phyloP scores from a whole-genome alignment of 2,888 invertebrate genomes.

The Erannis defoliaria region DNA sequence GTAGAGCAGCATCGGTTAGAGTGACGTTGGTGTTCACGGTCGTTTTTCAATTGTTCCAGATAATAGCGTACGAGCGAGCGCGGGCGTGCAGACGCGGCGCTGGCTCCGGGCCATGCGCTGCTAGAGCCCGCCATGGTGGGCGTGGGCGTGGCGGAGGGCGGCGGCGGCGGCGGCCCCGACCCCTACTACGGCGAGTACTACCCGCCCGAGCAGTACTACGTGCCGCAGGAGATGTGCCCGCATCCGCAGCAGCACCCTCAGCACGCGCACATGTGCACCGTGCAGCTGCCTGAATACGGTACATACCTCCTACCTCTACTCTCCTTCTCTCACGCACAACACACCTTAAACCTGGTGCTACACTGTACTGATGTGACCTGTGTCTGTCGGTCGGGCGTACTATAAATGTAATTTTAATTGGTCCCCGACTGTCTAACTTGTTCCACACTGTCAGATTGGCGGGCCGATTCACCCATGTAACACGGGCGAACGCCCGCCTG shows the following conservation, averaged over 20 bases:
- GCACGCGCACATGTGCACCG: slow-evolving; percentile 89
- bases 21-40: not conserved
- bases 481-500: no score
- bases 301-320: slow-evolving; percentile 58
- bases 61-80: slow-evolving; percentile 51
- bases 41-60: slow-evolving; percentile 62
- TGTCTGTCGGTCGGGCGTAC: no score
- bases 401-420: no score
- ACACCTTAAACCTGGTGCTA: no score
- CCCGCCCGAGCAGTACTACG: slow-evolving; percentile 86
- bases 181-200: slow-evolving; percentile 87
- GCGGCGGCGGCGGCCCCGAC: slow-evolving; percentile 72
- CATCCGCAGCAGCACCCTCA: slow-evolving; percentile 88
- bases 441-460: no score
- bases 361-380: no score
- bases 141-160: slow-evolving; percentile 81
- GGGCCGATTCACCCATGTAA: no score
- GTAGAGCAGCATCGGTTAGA: no score
- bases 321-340: not conserved
- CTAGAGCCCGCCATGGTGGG: slow-evolving; percentile 79
- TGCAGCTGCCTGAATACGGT: slow-evolving; percentile 92
- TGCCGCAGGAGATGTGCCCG: slow-evolving; percentile 87
- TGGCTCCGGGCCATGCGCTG: slow-evolving; percentile 74
- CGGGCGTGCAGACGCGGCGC: slow-evolving; percentile 66
- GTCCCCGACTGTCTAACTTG: no score